Evolutionary conservation across 2,797 vertebrate species (phyloP), one percentile per base, ranked within the genome.

Genomic region (Sciurus carolinensis): DNA sequence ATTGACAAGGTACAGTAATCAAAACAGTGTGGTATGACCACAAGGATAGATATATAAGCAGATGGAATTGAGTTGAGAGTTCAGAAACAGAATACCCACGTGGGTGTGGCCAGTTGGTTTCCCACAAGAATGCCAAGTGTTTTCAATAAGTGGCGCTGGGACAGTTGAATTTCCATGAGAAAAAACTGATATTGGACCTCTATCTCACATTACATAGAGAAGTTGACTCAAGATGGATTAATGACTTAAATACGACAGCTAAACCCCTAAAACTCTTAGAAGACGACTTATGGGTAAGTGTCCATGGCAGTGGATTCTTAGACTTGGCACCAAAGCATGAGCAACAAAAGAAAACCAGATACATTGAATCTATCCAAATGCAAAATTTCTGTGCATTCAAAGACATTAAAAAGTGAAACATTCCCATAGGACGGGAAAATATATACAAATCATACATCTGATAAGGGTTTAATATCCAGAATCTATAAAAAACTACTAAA

Each of bases 401-500:
- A 75, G 64, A 75, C 13, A 52, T 80, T 67, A 66, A 91, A 67
- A 72, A 72, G 42, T 69, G 62, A 95, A 94, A 59, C 10, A 66
- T 33, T 80, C 30, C 36, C 24, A 42, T 22, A 77, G 62, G 87
- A 28, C 88, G 47, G 81, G n/a, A 44, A 64, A 91, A 75, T 84
- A 44, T 71, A 85, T 87, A 22, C 36, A 69, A 80, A 33, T 91
- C 22, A 84, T 47, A 20, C 73, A 12, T 76, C 69, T 44, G 15
- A 64, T 82, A 93, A 83, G 28, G 76, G 15, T 64, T 87, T 90
- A 87, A 71, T 57, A 42, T 72, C 3, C 26, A 67, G 57, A 85
- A 28, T 42, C 80, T 14, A 36, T 91, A 72, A 81, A 50, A 30
- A 79, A 54, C 44, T 94, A 71, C 15, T 80, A 80, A 83, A 81